Conservation (phyloP, 2,888 invertebrate genomes). For the Trachelus iudaicus region DNA sequence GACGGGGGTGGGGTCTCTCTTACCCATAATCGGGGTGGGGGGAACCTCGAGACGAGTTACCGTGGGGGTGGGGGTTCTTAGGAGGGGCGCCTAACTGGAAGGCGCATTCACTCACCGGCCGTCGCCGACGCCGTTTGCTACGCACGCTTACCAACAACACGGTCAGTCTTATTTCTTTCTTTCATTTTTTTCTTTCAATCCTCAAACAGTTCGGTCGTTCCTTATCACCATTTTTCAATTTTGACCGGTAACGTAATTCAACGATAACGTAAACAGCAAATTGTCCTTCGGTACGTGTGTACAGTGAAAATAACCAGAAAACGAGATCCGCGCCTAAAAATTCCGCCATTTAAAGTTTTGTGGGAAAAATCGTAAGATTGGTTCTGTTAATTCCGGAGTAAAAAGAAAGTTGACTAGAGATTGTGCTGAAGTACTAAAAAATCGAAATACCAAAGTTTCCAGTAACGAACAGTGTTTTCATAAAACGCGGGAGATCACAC, state of each 20-base stretch:
- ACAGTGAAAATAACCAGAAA: neutral
- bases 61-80: conserved; percentile 45
- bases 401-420: neutral
- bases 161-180: conserved; percentile 46
- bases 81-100: conserved; percentile 62
- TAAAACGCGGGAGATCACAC: neutral
- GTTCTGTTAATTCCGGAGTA: neutral
- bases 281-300: neutral
- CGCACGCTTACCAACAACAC: conserved; percentile 54
- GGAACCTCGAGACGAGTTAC: neutral
- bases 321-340: neutral
- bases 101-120: conserved; percentile 63
- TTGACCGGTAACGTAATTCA: neutral
- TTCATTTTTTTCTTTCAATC: conserved; percentile 5
- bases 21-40: neutral
- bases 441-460: neutral
- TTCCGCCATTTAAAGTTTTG: neutral
- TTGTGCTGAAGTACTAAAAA: neutral
- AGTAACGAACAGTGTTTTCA: neutral
- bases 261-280: neutral
- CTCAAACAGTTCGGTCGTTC: conserved; percentile 4
- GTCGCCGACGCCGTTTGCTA: conserved; percentile 59
- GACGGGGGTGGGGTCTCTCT: conserved; percentile 22
- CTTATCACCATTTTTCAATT: neutral
- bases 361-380: neutral